Percentiles rank a stretch among this genome's conserved stretches.
These are phyloP conservation scores for Epinotia bilunana DNA, from an alignment of 2,888 invertebrate species.

Conservation along the genomic window DNA sequence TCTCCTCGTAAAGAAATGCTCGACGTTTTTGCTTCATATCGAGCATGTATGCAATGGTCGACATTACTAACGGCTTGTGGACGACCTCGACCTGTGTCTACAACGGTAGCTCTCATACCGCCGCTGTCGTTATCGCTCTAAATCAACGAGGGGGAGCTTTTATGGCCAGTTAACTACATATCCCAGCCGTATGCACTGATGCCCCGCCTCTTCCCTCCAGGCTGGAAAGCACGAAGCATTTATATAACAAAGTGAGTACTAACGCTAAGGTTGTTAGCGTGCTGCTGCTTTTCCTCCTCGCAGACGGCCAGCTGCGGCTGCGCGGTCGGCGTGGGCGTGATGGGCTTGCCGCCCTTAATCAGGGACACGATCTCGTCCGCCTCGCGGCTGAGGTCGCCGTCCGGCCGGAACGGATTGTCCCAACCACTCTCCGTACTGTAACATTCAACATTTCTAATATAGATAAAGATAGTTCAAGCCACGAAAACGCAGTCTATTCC, in stretches of 20 bases:
- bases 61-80: too few relatives aligned
- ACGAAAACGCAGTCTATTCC: not conserved
- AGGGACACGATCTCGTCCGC: slow-evolving; percentile 98
- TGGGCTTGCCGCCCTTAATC: slow-evolving; percentile 95
- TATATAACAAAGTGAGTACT: slow-evolving; percentile 49
- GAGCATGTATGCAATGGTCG: too few relatives aligned
- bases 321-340: slow-evolving; percentile 88
- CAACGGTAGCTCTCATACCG: not conserved
- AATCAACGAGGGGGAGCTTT: too few relatives aligned
- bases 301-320: slow-evolving; percentile 84
- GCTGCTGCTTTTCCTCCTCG: slow-evolving; percentile 73
- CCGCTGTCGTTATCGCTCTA: too few relatives aligned
- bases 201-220: too few relatives aligned
- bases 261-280: slow-evolving; percentile 74
- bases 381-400: slow-evolving; percentile 96
- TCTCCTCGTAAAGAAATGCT: too few relatives aligned
- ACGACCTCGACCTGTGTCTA: too few relatives aligned
- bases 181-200: too few relatives aligned
- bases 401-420: slow-evolving; percentile 99
- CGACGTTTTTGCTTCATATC: too few relatives aligned
- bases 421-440: slow-evolving; percentile 96
- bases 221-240: too few relatives aligned
- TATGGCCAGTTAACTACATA: too few relatives aligned
- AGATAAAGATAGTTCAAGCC: not conserved
- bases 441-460: not conserved